Evolutionary conservation across 53 echinoderm and acorn worm genomes (phyloP).

Genomic region (Apostichopus leukothele): DNA sequence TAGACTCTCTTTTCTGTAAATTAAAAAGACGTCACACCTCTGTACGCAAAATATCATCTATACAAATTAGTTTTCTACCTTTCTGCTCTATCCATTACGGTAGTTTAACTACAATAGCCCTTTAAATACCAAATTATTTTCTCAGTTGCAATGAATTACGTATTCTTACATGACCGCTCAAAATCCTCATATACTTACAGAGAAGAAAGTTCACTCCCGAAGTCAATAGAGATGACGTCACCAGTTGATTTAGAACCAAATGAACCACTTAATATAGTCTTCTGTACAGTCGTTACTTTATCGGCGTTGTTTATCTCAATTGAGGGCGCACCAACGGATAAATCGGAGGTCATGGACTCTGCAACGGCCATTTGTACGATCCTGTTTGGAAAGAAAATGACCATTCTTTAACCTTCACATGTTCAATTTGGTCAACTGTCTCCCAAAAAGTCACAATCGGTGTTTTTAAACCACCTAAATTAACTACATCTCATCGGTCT

Average conservation of each 20-base stretch:
- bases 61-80: not conserved
- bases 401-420: no score
- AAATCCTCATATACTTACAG: constrained; percentile 59
- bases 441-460: no score
- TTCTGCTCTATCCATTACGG: not conserved
- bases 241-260: constrained; percentile 59
- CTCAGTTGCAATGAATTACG: no score
- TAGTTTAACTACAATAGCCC: not conserved
- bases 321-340: constrained; percentile 65
- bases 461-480: no score
- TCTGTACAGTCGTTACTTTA: constrained; percentile 49
- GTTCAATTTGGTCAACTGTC: no score
- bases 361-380: constrained; percentile 52
- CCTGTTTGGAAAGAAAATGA: constrained; percentile 37
- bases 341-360: constrained; percentile 47
- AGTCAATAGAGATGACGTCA: constrained; percentile 60
- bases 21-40: no score
- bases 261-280: constrained; percentile 56
- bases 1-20: no score
- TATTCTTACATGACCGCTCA: no score
- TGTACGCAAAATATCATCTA: no score
- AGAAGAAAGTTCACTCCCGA: constrained; percentile 59
- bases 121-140: no score
- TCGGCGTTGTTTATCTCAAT: constrained; percentile 51
- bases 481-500: no score